Evolutionary conservation across 2,113 vertebrate genomes (phyloP).

Genomic region (Lycocorax pyrrhopterus): DNA sequence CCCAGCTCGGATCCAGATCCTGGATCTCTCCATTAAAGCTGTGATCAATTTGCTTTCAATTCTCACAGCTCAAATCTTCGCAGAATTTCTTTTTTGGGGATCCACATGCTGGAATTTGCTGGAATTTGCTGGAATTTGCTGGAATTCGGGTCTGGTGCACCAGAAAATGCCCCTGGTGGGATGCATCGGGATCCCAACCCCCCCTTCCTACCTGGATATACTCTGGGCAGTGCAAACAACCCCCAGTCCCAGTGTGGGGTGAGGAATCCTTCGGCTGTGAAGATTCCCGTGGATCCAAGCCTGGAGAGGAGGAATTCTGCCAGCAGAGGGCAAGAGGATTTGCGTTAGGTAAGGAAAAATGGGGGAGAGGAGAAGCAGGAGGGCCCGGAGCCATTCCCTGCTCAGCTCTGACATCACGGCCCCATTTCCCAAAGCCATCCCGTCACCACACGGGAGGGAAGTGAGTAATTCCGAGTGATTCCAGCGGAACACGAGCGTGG

Average conservation of each 20-base stretch:
- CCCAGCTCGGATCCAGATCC: too few species aligned
- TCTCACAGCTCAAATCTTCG: not conserved
- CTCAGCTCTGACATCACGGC: not conserved
- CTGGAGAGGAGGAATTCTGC: not conserved
- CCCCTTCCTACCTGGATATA: not conserved
- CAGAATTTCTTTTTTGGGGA: not conserved
- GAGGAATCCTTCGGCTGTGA: not conserved
- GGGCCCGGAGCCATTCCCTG: not conserved
- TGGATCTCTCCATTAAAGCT: too few species aligned
- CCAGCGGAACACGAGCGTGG: not conserved
- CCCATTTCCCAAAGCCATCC: not conserved
- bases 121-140: not conserved
- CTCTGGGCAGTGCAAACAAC: fast-evolving
- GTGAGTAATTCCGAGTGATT: not conserved
- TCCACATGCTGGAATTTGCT: not conserved
- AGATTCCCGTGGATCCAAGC: not conserved
- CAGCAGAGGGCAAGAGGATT: not conserved
- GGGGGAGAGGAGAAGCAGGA: not conserved
- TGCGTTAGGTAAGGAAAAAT: not conserved
- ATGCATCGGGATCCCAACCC: not conserved
- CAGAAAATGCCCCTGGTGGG: not conserved
- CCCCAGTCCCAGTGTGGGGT: fast-evolving
- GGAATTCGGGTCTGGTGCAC: not conserved
- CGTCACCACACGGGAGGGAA: not conserved
- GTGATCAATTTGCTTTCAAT: too few species aligned